These are phyloP conservation scores for Blomia tropicalis DNA, from an alignment of 2,888 invertebrate species.

Conservation along the genomic window DNA sequence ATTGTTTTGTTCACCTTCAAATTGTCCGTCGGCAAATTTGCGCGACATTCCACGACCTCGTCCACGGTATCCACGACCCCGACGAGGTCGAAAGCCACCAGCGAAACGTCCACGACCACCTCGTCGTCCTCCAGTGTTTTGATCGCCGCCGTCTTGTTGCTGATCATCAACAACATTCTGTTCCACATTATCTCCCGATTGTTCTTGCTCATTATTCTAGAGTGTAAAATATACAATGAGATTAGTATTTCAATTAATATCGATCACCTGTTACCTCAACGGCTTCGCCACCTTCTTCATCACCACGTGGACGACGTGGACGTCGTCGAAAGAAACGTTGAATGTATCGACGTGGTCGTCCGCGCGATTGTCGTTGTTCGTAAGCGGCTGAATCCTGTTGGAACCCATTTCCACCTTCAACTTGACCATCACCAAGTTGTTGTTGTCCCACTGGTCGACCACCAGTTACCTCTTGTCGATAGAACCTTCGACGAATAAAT, in stretches of 20 bases:
- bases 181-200: neutral
- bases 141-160: neutral
- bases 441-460: constrained; percentile 26
- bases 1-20: neutral
- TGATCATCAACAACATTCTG: neutral
- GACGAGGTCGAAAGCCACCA: neutral
- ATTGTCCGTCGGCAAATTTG: neutral
- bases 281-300: constrained; percentile 30
- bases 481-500: constrained; percentile 6
- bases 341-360: constrained; percentile 21
- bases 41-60: neutral
- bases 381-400: constrained; percentile 22
- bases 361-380: constrained; percentile 20
- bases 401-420: constrained; percentile 28
- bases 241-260: neutral
- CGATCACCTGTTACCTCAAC: constrained; percentile 26
- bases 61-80: neutral
- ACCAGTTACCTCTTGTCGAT: neutral
- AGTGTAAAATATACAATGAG: neutral
- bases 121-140: neutral
- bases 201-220: neutral
- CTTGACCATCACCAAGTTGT: constrained; percentile 23
- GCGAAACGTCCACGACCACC: neutral
- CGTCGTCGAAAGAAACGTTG: constrained; percentile 24
- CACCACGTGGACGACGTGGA: constrained; percentile 29